Evolutionary conservation across 2,113 vertebrate species (phyloP).

Genomic region (cattle (Bos taurus)): ARS-UCD2.0 NC_037333.1:70747501-70748000

Average conservation of each 20-base stretch:
- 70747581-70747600: not conserved
- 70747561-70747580: not conserved
- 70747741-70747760: not conserved
- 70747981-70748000: not conserved
- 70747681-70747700: not conserved
- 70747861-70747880: not conserved
- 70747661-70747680: not conserved
- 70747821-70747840: not conserved
- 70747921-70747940: not conserved
- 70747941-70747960: not conserved
- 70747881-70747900: not conserved
- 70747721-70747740: not conserved
- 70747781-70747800: not conserved
- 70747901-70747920: not conserved
- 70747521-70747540: not conserved
- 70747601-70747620: not conserved
- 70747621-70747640: not conserved
- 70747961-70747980: not conserved
- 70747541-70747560: not conserved
- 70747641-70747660: not conserved
- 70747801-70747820: not conserved
- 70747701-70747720: not conserved
- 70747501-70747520: not conserved
- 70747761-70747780: not conserved
- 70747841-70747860: not conserved